Evolutionary conservation across 1,140 invertebrate genomes (phyloP), one percentile per base, ranked within the genome.

Genomic region (Sarcophaga bullata): DNA sequence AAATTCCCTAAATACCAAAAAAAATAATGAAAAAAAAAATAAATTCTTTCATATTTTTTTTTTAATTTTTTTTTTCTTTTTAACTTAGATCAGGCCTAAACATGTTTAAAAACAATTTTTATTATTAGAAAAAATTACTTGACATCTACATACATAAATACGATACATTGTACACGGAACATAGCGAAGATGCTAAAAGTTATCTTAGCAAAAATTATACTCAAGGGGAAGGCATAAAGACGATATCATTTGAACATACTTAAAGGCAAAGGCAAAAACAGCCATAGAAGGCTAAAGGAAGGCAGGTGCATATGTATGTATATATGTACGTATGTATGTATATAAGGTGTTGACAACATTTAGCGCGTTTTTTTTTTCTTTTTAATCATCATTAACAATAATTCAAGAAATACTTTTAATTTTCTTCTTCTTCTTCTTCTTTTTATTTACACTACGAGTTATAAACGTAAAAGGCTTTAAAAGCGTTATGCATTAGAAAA

Each of bases 341-440:
- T n/a, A n/a, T n/a, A n/a, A 68, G 17, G 62, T 68, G 62, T 19
- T 25, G 62, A 68, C 62, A 68, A 68, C 62, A 68, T 68, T 68
- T 37, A 37, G 25, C 25, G 25, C 25, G 25, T 37, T 37, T 37
- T 37, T 37, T 37, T 37, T 37, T 37, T 8, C 19, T 87, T 88
- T 88, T 88, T 88, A 88, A 88, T 88, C 86, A 88, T 87, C 87
- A 88, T 88, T 88, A 88, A 89, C 86, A 87, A 89, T 87, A 88
- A 88, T 88, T 88, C 87, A 86, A 88, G 87, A 86, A 88, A 89
- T 87, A 87, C 85, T 88, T 87, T 88, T 88, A 87, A 88, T 87
- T 87, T 88, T 85, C 84, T 85, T 75, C 62, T n/a, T 62, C 25
- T 37, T 37, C 25, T 37, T 37, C 25, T 37, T 37, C 25, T 37